These are phyloP conservation scores for Porphyrio hochstetteri DNA, from an alignment of 2,113 vertebrate genomes.

Conservation along the genomic window DNA sequence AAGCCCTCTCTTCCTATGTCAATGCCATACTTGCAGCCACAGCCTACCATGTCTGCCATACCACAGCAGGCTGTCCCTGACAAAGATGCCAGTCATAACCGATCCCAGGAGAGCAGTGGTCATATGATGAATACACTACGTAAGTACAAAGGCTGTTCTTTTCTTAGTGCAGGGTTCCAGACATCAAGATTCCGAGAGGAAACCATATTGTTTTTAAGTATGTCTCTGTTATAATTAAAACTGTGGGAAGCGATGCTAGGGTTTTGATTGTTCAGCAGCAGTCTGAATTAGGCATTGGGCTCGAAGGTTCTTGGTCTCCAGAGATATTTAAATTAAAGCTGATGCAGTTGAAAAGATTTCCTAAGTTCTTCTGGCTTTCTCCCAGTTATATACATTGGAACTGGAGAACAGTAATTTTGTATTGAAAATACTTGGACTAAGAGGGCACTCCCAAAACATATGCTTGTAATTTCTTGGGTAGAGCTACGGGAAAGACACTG, in stretches of 20 bases:
- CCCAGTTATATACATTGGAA: neutral
- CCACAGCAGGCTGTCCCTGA: conserved; percentile 76
- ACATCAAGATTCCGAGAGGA: conserved; percentile 50
- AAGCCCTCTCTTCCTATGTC: conserved; percentile 57
- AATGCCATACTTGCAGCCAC: conserved; percentile 51
- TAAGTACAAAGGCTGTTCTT: conserved; percentile 78
- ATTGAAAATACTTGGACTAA: conserved; percentile 9
- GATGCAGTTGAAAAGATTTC: conserved; percentile 33
- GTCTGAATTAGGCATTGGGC: conserved; percentile 39
- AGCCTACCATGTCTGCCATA: conserved; percentile 76
- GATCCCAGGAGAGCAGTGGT: conserved; percentile 76
- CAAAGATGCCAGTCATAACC: conserved; percentile 65
- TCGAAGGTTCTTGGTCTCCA: conserved; percentile 27
- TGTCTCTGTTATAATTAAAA: conserved; percentile 60
- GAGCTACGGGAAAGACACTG: neutral
- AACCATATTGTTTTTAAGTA: conserved; percentile 62
- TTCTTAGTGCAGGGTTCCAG: conserved; percentile 43
- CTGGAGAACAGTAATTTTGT: conserved; percentile 43
- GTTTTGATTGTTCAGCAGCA: conserved; percentile 27
- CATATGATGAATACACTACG: conserved; percentile 93
- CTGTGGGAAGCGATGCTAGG: conserved; percentile 50
- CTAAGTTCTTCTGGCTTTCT: conserved; percentile 9
- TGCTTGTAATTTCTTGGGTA: conserved; percentile 11
- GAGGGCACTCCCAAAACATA: neutral
- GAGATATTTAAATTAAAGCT: conserved; percentile 50